Conservation (phyloP, 2,797 vertebrate species). For the Orientallactaga sibirica region DNA sequence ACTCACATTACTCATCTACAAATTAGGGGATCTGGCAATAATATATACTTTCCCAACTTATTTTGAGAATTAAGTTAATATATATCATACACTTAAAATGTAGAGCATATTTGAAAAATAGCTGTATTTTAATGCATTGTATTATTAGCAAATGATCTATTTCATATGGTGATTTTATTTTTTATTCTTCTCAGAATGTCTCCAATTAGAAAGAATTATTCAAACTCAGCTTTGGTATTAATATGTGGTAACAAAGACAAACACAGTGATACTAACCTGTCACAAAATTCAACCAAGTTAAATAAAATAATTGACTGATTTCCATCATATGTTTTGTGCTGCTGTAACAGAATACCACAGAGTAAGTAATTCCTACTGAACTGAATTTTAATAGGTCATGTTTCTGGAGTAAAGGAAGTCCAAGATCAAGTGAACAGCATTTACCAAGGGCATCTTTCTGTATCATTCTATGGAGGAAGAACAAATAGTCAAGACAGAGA, state of each 20-base stretch:
- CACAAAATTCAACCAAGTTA: conserved; percentile 35
- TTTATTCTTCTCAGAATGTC: background rate
- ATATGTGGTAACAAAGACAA: background rate
- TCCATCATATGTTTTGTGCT: background rate
- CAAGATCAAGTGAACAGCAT: background rate
- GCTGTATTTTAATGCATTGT: conserved; percentile 4
- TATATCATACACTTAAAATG: background rate
- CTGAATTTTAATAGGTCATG: background rate
- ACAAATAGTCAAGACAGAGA: background rate
- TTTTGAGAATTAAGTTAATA: conserved; percentile 25
- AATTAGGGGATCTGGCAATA: conserved; percentile 7
- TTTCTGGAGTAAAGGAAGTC: background rate
- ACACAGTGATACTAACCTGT: background rate
- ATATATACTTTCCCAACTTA: background rate
- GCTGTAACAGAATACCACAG: background rate
- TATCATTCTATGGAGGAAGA: background rate
- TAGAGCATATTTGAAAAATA: conserved; percentile 13
- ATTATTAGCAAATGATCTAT: background rate
- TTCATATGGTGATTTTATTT: background rate
- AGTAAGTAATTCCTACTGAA: background rate
- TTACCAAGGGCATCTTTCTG: background rate
- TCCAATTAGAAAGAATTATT: conserved; percentile 17
- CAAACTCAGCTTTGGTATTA: conserved; percentile 8
- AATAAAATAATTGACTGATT: conserved; percentile 33
- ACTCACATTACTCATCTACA: background rate